These are phyloP conservation scores for Entosphenus tridentatus DNA, from an alignment of 2,113 vertebrate genomes.

Conservation along the genomic window DNA sequence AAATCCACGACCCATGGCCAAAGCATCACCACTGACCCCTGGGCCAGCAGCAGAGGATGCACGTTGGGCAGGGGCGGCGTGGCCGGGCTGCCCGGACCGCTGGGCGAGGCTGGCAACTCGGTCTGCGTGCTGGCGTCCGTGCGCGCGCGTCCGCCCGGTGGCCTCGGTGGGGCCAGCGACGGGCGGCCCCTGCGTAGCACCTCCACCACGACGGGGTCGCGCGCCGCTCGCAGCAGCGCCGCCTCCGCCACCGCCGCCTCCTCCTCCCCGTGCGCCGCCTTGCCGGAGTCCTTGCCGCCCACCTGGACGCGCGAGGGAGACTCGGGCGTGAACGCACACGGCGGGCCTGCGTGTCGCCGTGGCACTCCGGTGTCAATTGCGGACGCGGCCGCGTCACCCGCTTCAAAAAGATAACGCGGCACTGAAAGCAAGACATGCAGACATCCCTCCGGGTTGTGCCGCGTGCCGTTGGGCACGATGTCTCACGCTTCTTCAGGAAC, in stretches of 20 bases:
- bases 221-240: background rate
- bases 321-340: no score
- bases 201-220: conserved; percentile 2
- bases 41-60: background rate
- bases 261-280: background rate
- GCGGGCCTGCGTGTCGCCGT: no score
- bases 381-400: no score
- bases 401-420: no score
- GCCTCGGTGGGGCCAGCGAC: background rate
- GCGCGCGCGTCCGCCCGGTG: background rate
- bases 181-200: background rate
- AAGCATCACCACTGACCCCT: no score
- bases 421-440: no score
- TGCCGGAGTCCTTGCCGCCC: background rate
- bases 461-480: no score
- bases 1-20: background rate
- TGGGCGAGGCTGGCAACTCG: background rate
- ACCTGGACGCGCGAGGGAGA: background rate
- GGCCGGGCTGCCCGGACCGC: background rate
- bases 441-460: no score
- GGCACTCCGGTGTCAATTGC: no score
- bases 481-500: no score
- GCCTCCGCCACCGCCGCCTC: background rate
- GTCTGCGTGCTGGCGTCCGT: background rate
- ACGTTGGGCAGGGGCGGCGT: conserved; percentile 2